phyloP scores from a whole-genome alignment of 2,113 vertebrate species.

The Leucoraja erinaceus region DNA sequence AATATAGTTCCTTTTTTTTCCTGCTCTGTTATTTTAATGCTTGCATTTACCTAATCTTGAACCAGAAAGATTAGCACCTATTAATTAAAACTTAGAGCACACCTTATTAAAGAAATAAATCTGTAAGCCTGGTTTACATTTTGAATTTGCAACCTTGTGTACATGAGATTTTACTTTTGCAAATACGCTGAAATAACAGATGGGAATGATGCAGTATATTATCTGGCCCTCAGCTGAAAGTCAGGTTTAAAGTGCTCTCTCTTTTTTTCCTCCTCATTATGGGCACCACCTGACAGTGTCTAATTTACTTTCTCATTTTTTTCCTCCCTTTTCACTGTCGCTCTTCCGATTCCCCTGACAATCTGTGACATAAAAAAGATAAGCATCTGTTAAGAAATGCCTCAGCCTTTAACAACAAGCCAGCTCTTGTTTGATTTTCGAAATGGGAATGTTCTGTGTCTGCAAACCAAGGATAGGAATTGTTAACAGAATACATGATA shows the following conservation, averaged over 20 bases:
- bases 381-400: neutral
- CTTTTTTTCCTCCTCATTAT: neutral
- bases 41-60: too few species aligned
- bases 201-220: neutral
- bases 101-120: neutral
- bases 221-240: neutral
- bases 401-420: neutral
- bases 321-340: neutral
- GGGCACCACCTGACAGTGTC: neutral
- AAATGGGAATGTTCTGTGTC: neutral
- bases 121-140: neutral
- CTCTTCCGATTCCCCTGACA: neutral
- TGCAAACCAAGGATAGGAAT: conserved; percentile 38
- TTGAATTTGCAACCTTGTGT: neutral
- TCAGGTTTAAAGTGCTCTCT: neutral
- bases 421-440: conserved; percentile 10
- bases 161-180: conserved; percentile 22
- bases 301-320: neutral
- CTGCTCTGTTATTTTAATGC: neutral
- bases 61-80: neutral
- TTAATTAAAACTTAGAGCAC: conserved; percentile 9
- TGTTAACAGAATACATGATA: conserved; percentile 43
- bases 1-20: too few species aligned
- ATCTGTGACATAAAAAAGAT: neutral
- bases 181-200: conserved; percentile 14